Conservation (phyloP, 2,113 vertebrate species). For the Mobula birostris region DNA sequence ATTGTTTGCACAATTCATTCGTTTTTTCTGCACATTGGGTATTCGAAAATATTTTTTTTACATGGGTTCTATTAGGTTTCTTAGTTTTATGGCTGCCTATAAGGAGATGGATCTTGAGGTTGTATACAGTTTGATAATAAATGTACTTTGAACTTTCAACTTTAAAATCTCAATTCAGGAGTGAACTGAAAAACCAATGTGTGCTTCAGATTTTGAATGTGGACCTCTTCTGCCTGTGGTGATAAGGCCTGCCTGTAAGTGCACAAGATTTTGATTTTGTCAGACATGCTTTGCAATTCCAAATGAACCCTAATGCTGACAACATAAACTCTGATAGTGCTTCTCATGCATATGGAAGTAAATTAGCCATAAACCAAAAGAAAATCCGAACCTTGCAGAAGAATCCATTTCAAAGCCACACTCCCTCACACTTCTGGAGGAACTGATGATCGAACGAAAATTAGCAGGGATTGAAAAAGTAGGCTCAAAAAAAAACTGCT, state of each 20-base stretch:
- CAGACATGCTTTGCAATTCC: background rate
- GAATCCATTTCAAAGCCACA: background rate
- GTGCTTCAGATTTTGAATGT: background rate
- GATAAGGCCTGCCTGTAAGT: background rate
- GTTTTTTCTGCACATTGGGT: too few species aligned
- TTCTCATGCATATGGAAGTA: background rate
- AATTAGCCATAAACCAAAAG: background rate
- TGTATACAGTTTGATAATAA: too few species aligned
- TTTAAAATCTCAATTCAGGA: background rate
- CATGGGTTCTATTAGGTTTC: too few species aligned
- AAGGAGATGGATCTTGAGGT: too few species aligned
- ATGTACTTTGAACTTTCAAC: too few species aligned
- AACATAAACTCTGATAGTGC: background rate
- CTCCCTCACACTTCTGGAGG: background rate
- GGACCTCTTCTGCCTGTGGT: background rate
- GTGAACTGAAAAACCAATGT: background rate
- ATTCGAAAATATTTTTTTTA: too few species aligned
- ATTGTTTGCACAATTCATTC: too few species aligned
- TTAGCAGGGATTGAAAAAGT: background rate
- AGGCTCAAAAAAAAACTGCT: background rate
- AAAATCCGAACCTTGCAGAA: background rate
- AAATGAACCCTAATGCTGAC: background rate
- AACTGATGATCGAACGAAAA: background rate
- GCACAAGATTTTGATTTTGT: background rate
- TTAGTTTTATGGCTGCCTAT: too few species aligned